A percentile compares a stretch with the other conserved stretches of the same genome.
These are phyloP conservation scores for Asarcornis scutulata DNA, from an alignment of 2,113 vertebrate species.

Conservation along the genomic window DNA sequence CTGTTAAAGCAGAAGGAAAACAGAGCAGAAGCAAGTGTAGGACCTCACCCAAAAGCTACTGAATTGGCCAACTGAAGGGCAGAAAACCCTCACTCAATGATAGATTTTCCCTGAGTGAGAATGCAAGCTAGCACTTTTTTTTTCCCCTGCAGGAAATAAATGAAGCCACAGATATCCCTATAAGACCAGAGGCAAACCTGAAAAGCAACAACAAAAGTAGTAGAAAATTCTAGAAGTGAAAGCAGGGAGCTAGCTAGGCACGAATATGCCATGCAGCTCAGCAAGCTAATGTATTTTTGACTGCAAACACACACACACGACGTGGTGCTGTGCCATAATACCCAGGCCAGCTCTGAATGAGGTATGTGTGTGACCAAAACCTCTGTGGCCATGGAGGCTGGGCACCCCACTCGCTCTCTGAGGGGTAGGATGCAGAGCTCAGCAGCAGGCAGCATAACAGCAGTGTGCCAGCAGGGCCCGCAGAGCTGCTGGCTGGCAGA, in stretches of 20 bases:
- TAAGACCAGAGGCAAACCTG: background rate
- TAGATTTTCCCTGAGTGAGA: background rate
- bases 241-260: background rate
- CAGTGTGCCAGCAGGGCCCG: background rate
- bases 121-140: background rate
- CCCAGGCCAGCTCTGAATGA: background rate
- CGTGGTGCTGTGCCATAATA: background rate
- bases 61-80: background rate
- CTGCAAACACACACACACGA: background rate
- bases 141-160: background rate
- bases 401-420: background rate
- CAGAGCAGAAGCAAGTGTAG: background rate
- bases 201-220: background rate
- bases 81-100: background rate
- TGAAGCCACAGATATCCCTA: background rate
- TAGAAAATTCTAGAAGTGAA: background rate
- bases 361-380: background rate
- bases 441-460: background rate
- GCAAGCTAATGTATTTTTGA: background rate
- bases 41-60: background rate
- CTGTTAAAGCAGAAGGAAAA: background rate
- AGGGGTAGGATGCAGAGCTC: background rate
- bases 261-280: background rate
- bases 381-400: background rate
- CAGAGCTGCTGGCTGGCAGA: background rate